Conservation (phyloP, 2,888 invertebrate genomes). For the Cheilosia scutellata region DNA sequence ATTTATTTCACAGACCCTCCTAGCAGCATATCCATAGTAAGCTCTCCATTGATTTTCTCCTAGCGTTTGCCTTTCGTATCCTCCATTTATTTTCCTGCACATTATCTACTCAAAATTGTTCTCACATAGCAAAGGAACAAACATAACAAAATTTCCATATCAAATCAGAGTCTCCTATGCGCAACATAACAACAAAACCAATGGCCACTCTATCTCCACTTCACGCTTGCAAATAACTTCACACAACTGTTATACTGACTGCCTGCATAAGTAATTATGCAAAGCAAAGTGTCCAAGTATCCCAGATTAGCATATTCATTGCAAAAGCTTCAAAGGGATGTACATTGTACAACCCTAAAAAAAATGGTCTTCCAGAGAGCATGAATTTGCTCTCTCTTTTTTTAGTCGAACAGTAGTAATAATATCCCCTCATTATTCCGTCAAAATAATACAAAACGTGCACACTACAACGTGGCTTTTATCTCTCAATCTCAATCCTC, state of each 20-base stretch:
- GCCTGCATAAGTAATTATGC: conserved; percentile 33
- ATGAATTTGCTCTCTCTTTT: neutral
- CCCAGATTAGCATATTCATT: conserved; percentile 16
- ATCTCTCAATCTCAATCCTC: neutral
- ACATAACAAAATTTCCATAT: too few relatives aligned
- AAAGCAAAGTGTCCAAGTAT: conserved; percentile 16
- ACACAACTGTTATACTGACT: conserved; percentile 19
- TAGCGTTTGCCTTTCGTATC: too few relatives aligned
- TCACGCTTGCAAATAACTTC: neutral
- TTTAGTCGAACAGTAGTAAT: neutral
- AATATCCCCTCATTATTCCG: neutral
- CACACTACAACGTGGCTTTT: conserved; percentile 9
- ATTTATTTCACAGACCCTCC: too few relatives aligned
- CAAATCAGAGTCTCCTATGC: neutral
- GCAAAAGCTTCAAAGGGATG: conserved; percentile 22
- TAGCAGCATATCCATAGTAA: too few relatives aligned
- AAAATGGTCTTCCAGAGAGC: neutral
- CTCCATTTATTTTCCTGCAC: too few relatives aligned
- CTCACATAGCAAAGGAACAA: too few relatives aligned
- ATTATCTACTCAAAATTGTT: too few relatives aligned
- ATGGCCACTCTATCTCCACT: neutral
- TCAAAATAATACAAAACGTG: neutral
- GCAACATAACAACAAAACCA: conserved; percentile 17
- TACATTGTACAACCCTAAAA: neutral
- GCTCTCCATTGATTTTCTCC: too few relatives aligned